Evolutionary conservation across 1,140 invertebrate species (phyloP), one percentile per base, ranked within the genome.

Genomic region (Bombus affinis): DNA sequence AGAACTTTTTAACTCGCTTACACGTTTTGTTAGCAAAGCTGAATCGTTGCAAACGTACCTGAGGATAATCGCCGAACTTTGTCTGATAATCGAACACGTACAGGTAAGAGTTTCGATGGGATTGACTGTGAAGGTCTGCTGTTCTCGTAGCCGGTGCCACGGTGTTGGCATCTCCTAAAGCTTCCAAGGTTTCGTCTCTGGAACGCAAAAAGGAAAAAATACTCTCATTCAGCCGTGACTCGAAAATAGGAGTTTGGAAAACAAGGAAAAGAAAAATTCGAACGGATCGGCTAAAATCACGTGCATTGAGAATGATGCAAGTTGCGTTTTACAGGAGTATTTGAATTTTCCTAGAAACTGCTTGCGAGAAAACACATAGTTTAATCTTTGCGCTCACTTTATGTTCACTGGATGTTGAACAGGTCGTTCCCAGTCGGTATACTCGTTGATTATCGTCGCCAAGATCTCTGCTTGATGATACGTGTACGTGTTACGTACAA

Each of bases 21-120:
- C 25, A 12, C 12, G 1, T 28, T 18, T 37, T 32, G 15, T 28
- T 12, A 28, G 1, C n/a, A 12, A 65, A 13, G 2, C 2, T 15
- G 57, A 37, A 44, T 12, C 35, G 37, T 72, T 32, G n/a, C 6
- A 25, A 32, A 85, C 83, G 37, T 95, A 98, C 98, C 96, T 98
- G 97, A 42, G 97, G 97, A 95, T 98, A 98, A 93, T 98, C 97
- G 44, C 98, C 98, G 88, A 97, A 97, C 93, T 98, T 98, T 0
- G 98, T 98, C 93, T 99, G 98, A 95, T 99, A 99, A 94, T 98
- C 98, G 94, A 99, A 99, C 32, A 99, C 98, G 94, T 98, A 99
- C 76, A 99, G 96, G 94, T 98, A 99, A 59, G 98, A 99, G 92
- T 98, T 97, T 53, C 97, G 95, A 92, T 97, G 96, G 83, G 97